phyloP scores from a whole-genome alignment of 1,140 invertebrate genomes.

The Pseudobourletiella spinata region DNA sequence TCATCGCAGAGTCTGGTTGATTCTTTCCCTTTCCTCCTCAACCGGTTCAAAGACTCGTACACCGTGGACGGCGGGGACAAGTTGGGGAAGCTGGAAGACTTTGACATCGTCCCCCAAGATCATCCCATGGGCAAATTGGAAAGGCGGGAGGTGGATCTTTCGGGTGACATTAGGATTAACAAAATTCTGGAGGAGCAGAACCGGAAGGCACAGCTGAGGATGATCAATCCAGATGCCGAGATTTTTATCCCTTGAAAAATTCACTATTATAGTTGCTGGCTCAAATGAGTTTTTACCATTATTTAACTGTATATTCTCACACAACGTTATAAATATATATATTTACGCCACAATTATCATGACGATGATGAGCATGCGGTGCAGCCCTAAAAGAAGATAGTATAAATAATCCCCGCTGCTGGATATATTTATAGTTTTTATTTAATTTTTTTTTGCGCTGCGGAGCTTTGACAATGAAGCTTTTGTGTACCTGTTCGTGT shows the following conservation, averaged over 20 bases:
- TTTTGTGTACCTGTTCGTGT: too few relatives aligned
- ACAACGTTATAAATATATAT: too few relatives aligned
- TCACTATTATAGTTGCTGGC: background rate
- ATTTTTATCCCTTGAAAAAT: background rate
- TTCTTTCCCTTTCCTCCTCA: background rate
- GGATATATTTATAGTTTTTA: too few relatives aligned
- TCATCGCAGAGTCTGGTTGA: background rate
- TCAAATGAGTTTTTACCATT: background rate
- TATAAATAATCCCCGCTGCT: too few relatives aligned
- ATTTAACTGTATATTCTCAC: too few relatives aligned
- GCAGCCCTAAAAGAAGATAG: too few relatives aligned
- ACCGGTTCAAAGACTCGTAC: background rate
- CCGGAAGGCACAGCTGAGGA: background rate
- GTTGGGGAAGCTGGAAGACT: background rate
- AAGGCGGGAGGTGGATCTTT: background rate
- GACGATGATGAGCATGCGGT: too few relatives aligned
- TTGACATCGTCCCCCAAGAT: background rate
- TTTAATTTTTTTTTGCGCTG: too few relatives aligned
- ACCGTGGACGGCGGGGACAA: background rate
- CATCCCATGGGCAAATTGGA: background rate
- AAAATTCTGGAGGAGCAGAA: constrained; percentile 3
- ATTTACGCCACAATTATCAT: too few relatives aligned
- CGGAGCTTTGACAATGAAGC: too few relatives aligned
- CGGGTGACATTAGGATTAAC: constrained; percentile 8
- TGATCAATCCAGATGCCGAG: constrained; percentile 2